A percentile compares a stretch with the other conserved stretches of the same genome.
These are phyloP conservation scores for Odocoileus hemionus DNA, from an alignment of 2,113 vertebrate genomes.

Conservation along the genomic window DNA sequence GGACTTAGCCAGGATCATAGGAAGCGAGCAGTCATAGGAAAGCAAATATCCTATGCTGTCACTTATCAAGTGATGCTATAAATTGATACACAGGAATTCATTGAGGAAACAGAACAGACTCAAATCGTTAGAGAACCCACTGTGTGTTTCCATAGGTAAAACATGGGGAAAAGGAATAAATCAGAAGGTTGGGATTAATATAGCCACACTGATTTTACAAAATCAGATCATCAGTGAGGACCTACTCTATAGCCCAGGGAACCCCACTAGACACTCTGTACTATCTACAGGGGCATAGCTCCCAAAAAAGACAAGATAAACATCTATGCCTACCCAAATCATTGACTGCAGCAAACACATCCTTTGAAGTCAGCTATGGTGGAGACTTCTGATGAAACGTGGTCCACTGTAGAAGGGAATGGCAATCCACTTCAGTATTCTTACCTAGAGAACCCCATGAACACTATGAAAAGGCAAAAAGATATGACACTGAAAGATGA, in stretches of 20 bases:
- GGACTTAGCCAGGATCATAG: not conserved
- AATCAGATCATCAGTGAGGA: not conserved
- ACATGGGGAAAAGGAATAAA: not conserved
- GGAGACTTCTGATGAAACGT: not conserved
- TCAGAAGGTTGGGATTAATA: not conserved
- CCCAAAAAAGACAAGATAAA: not conserved
- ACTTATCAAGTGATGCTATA: not conserved
- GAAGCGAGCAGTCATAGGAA: not conserved
- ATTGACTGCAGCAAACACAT: not conserved
- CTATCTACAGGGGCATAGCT: not conserved
- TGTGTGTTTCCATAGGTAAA: not conserved
- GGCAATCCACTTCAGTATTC: not conserved
- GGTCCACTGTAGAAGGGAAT: not conserved
- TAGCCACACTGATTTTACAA: not conserved
- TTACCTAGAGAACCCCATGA: not conserved
- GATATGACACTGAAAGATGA: not conserved
- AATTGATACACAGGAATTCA: not conserved
- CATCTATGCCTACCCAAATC: not conserved
- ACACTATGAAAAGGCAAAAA: not conserved
- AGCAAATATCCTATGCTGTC: not conserved
- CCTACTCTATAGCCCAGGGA: not conserved
- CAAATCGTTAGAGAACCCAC: not conserved
- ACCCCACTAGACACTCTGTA: not conserved
- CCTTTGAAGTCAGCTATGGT: not conserved
- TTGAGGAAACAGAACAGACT: not conserved